These are phyloP conservation scores for Otis tarda DNA, from an alignment of 2,113 vertebrate species.

Conservation along the genomic window DNA sequence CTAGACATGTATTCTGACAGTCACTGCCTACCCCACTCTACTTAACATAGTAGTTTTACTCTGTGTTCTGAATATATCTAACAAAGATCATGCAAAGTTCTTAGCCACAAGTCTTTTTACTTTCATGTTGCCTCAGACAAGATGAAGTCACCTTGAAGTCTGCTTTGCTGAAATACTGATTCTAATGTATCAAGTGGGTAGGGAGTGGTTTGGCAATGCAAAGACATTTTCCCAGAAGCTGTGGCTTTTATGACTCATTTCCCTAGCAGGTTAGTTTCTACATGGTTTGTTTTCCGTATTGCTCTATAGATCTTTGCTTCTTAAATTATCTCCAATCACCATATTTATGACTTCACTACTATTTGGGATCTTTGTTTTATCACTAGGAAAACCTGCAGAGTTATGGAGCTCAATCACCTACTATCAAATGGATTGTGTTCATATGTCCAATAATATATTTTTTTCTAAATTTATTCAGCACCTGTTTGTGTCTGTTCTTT, in stretches of 20 bases:
- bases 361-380: not conserved
- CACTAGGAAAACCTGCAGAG: not conserved
- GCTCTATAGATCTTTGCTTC: not conserved
- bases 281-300: not conserved
- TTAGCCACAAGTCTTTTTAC: not conserved
- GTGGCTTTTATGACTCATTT: not conserved
- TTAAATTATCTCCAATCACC: not conserved
- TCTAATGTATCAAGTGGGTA: not conserved
- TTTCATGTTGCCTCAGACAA: not conserved
- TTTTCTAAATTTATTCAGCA: not conserved
- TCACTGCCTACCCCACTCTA: not conserved
- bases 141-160: not conserved
- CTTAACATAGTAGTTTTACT: not conserved
- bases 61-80: not conserved
- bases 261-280: not conserved
- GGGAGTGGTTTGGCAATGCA: not conserved
- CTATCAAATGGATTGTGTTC: not conserved
- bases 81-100: not conserved
- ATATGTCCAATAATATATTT: not conserved
- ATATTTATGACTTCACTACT: not conserved
- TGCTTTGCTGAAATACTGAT: not conserved
- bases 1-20: not conserved
- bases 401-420: not conserved
- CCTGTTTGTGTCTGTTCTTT: not conserved
- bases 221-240: not conserved